Evolutionary conservation across 2,113 vertebrate genomes (phyloP).

Genomic region (Rhinopomastus cyanomelas): DNA sequence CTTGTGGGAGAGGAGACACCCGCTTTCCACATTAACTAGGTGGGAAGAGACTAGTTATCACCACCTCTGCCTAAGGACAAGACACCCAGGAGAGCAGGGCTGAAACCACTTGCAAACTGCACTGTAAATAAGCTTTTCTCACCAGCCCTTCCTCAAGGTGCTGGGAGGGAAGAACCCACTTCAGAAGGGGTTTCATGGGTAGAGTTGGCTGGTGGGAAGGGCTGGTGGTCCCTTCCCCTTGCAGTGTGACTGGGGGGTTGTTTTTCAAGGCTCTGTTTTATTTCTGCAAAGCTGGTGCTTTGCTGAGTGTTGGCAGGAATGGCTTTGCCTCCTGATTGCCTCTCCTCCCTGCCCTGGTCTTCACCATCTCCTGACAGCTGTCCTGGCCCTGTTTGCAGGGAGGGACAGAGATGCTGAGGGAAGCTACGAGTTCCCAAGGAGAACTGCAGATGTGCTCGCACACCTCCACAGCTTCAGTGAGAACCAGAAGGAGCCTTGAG

Average conservation of each 20-base stretch:
- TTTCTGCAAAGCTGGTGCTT: background rate
- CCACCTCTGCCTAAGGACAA: background rate
- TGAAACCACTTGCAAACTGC: background rate
- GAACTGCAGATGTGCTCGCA: background rate
- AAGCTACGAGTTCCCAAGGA: background rate
- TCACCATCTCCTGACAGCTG: background rate
- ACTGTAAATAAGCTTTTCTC: background rate
- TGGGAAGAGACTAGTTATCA: background rate
- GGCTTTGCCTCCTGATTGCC: background rate
- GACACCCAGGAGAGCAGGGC: background rate
- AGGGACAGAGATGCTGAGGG: background rate
- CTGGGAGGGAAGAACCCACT: background rate
- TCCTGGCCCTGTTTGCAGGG: background rate
- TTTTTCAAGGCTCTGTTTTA: background rate
- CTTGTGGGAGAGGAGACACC: background rate
- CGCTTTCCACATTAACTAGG: rapidly evolving
- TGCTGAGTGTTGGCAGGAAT: background rate
- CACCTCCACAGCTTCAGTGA: rapidly evolving
- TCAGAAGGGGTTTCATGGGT: rapidly evolving
- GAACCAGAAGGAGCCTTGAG: background rate
- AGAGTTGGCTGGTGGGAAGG: rapidly evolving
- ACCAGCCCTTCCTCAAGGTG: background rate
- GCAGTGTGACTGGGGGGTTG: background rate
- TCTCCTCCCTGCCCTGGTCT: background rate
- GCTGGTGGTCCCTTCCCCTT: background rate